Base-by-base conservation (phyloP, 2,888 invertebrate genomes). In the Muschampia plurimacula region DNA sequence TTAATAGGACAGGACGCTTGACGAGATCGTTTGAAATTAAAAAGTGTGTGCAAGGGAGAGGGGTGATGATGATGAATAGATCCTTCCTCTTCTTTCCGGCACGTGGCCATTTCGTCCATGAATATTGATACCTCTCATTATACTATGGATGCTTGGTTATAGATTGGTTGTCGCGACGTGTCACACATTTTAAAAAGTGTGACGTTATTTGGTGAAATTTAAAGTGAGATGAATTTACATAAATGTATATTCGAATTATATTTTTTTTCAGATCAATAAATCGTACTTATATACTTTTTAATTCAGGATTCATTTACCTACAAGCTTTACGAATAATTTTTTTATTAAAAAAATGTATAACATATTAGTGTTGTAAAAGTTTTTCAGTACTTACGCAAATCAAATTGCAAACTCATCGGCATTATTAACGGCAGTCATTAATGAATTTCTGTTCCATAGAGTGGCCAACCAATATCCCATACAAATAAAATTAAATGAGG, bases 101-200 rank as follows among this genome's bases (percentile, higher is more conserved):
- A 84, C 85, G 85, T 84, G 84, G 79, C 83, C 75, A 77, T 78
- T 78, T 79, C 76, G 76, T 75, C 80, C 80, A 85, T 85, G 83
- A 85, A 84, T 85, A 85, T 85, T 84, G 82, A 84, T 84, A 82
- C 72, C 74, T 74, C 80, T 82, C 82, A 80, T 84, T 83, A 82
- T 80, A 74, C 78, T 75, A 78, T 73, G 77, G 75, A 78, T 74
- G 76, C 75, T 75, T 77, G 77, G 76, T 71, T 72, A 73, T 76
- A 71, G 72, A 76, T 76, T 60, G 73, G 65, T 74, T 74, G 70
- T 52, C 60, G 74, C 68, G 36, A 73, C 74, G 72, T 74, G 68
- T 13, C 64, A 59, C 52, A 74, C 69, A 67, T 72, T 73, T 75
- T 63, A 67, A 76, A 74, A 68, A 64, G 15, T 32, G 28, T 41